phyloP scores from a whole-genome alignment of 2,113 vertebrate species.

The Romanogobio albipinnatus region DNA sequence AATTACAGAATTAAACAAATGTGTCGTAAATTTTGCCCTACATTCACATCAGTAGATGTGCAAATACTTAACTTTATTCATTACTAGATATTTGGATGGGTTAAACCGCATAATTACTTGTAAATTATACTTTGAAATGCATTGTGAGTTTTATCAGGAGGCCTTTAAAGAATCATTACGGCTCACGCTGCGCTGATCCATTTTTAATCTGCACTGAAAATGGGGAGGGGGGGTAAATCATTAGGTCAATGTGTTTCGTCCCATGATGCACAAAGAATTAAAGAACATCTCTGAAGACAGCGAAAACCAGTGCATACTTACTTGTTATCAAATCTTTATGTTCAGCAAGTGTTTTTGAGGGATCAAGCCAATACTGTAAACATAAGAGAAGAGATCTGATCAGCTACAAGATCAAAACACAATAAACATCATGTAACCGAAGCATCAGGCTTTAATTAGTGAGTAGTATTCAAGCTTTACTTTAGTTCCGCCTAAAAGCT shows the following conservation, averaged over 20 bases:
- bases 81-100: background rate
- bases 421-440: background rate
- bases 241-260: slow-evolving; percentile 10
- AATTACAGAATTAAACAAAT: background rate
- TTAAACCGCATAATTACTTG: background rate
- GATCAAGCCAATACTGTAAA: slow-evolving; percentile 90
- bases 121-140: slow-evolving; percentile 34
- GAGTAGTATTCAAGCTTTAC: background rate
- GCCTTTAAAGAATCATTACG: slow-evolving; percentile 24
- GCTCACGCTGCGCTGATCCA: slow-evolving; percentile 31
- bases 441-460: background rate
- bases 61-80: background rate
- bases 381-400: slow-evolving; percentile 10
- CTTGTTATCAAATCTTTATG: slow-evolving; percentile 90
- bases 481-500: background rate
- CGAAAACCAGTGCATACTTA: slow-evolving; percentile 69
- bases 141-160: slow-evolving; percentile 10
- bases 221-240: background rate
- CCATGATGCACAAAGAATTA: background rate
- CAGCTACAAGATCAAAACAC: background rate
- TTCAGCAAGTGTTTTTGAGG: slow-evolving; percentile 85
- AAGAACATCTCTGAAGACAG: background rate
- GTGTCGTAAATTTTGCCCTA: background rate
- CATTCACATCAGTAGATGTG: background rate
- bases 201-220: slow-evolving; percentile 37